Percentiles rank a stretch among this genome's conserved stretches.
These are phyloP conservation scores for Drosophila mauritiana DNA, from an alignment of 1,140 invertebrate species.

Conservation along the genomic window DNA sequence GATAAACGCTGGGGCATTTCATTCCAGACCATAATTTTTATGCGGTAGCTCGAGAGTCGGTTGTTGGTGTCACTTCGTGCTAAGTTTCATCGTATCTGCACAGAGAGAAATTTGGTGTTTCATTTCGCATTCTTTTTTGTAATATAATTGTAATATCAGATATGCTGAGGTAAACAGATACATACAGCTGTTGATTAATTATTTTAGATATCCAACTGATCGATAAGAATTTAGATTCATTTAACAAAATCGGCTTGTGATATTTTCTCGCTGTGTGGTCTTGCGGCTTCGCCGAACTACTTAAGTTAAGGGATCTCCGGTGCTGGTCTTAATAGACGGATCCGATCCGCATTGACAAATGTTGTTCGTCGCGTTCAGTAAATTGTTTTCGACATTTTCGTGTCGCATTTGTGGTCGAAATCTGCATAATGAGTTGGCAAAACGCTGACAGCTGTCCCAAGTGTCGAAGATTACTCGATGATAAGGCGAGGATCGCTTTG, in stretches of 20 bases:
- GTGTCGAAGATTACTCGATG: slow-evolving; percentile 52
- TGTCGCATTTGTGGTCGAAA: slow-evolving; percentile 64
- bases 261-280: slow-evolving; percentile 7
- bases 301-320: slow-evolving; percentile 28
- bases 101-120: not conserved
- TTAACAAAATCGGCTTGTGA: no score
- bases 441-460: slow-evolving; percentile 66
- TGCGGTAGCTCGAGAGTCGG: slow-evolving; percentile 52
- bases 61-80: slow-evolving; percentile 57
- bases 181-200: no score
- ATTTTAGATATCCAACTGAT: no score
- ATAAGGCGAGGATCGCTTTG: slow-evolving; percentile 41
- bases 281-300: slow-evolving; percentile 39
- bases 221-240: no score
- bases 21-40: slow-evolving; percentile 44
- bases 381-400: slow-evolving; percentile 56
- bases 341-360: slow-evolving; percentile 44
- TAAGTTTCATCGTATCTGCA: slow-evolving; percentile 31
- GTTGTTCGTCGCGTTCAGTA: slow-evolving; percentile 43
- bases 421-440: slow-evolving; percentile 70
- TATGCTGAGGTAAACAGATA: no score
- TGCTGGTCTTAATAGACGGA: slow-evolving; percentile 30
- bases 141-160: no score
- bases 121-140: no score
- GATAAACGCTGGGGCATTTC: slow-evolving; percentile 37